Conservation (phyloP, 2,888 invertebrate genomes). For the Creontiades dilutus region DNA sequence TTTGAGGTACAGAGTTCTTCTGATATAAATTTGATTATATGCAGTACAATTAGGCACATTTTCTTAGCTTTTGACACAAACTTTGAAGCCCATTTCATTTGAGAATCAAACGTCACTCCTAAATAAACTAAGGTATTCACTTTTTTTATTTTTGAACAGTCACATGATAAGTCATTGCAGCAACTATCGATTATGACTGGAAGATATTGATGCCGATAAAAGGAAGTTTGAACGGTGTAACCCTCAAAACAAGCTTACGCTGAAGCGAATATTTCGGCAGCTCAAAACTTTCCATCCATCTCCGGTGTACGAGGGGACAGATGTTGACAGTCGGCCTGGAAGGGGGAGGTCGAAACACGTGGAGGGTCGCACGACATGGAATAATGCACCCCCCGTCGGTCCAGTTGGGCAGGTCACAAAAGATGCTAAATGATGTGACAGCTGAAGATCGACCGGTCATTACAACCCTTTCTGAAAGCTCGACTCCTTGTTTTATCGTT, state of each 20-base stretch:
- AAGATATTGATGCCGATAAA: no score
- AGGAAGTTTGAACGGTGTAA: background rate
- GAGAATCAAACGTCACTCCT: no score
- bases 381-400: background rate
- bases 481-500: no score
- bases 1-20: no score
- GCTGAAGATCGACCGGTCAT: constrained; percentile 34
- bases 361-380: background rate
- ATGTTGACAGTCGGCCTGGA: constrained; percentile 34
- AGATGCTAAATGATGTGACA: constrained; percentile 28
- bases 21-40: no score
- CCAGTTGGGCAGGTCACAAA: constrained; percentile 37
- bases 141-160: no score
- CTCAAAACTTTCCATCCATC: background rate
- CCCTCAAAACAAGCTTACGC: background rate
- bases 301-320: constrained; percentile 13
- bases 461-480: background rate
- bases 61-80: no score
- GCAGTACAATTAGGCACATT: no score
- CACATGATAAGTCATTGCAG: no score
- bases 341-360: background rate
- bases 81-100: no score
- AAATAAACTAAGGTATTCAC: no score
- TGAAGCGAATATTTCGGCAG: constrained; percentile 23
- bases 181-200: no score